phyloP scores from a whole-genome alignment of 2,888 invertebrate genomes.

The Drosophila subsilvestris region DNA sequence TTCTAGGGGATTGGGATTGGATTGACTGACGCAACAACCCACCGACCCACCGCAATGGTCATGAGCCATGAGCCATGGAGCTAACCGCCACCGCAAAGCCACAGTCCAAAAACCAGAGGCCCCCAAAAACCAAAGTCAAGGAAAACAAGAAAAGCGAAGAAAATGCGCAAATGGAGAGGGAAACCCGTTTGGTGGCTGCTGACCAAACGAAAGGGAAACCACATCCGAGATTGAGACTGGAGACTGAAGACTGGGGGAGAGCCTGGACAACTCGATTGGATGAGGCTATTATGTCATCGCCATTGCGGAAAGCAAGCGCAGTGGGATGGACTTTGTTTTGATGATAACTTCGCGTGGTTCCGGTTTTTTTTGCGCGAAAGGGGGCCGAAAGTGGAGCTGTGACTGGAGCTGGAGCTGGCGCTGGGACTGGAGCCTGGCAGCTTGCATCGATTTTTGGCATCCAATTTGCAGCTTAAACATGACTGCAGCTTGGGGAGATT shows the following conservation, averaged over 20 bases:
- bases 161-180: conserved; percentile 49
- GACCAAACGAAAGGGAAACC: conserved; percentile 51
- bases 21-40: conserved; percentile 52
- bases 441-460: conserved; percentile 25
- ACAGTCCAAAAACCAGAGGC: conserved; percentile 32
- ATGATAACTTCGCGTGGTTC: conserved; percentile 47
- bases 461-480: conserved; percentile 34
- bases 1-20: conserved; percentile 1
- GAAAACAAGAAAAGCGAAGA: conserved; percentile 61
- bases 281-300: conserved; percentile 50
- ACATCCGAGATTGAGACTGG: conserved; percentile 36
- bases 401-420: not conserved
- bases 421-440: conserved; percentile 12
- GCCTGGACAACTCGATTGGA: conserved; percentile 38
- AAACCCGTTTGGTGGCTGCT: conserved; percentile 61
- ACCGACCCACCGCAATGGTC: conserved; percentile 53
- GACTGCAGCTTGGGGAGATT: conserved; percentile 32
- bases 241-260: not conserved
- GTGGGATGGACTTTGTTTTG: conserved; percentile 48
- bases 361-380: conserved; percentile 35
- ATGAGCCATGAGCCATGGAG: conserved; percentile 38
- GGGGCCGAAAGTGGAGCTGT: not conserved
- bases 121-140: conserved; percentile 42
- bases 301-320: conserved; percentile 47
- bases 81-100: conserved; percentile 13